Evolutionary conservation across 2,797 vertebrate genomes (phyloP), one percentile per base, ranked within the genome.

Genomic region (Bucorvus abyssinicus): DNA sequence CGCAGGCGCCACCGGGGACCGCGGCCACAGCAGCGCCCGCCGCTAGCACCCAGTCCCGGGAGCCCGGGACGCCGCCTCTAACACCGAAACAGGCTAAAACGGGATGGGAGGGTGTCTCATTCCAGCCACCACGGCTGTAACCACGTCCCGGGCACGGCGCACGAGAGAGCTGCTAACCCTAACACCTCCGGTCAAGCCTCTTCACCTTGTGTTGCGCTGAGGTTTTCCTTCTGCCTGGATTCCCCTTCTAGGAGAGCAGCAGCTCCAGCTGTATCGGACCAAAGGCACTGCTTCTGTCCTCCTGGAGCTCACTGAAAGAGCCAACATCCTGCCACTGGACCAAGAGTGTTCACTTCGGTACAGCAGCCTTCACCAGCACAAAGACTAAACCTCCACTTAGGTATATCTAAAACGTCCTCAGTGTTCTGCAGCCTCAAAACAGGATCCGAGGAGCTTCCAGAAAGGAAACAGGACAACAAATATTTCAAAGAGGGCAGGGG

Each of bases 71-170:
- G 36, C 30, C 67, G 0, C 71, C 26, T 7, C 12, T 27, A 1
- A 2, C 36, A 0, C 29, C 7, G 14, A 7, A 38, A 3, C 2
- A 38, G 50, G 64, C 19, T 5, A 5, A 13, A 9, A 1, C 23
- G 2, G 55, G 21, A 10, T 1, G 12, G 32, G 8, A 26, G 5
- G 16, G 6, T 6, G 12, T 8, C 24, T 14, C 18, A 0, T 2
- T 18, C 4, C 75, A 3, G 83, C 23, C 3, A 9, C 16, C 23
- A 1, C 15, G 20, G 4, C 22, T 1, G 52, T 14, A 3, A 13
- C 40, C n/a, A 0, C 10, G 19, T 1, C 68, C 82, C 2, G 49
- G 29, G 5, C 47, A 2, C 5, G 26, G 65, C 70, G 14, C 32
- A 2, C 20, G 14, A 1, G 29, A 5, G 30, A 36, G 34, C 45